A percentile compares a stretch with the other conserved stretches of the same genome.
Conservation (phyloP, 2,797 vertebrate species). For the Enteromius trimaculatus region DNA sequence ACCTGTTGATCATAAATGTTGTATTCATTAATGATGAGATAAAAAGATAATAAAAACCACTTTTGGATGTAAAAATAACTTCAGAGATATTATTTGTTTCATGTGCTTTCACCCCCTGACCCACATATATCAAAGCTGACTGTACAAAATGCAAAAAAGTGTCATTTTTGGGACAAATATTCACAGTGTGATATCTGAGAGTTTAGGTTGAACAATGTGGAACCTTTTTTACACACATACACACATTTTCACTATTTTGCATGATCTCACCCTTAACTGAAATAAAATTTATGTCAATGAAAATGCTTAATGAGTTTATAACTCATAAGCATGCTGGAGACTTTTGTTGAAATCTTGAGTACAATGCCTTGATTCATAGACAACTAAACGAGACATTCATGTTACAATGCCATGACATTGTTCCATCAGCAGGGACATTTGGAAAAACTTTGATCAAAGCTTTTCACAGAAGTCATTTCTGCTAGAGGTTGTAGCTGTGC, state of each 20-base stretch:
- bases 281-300: neutral
- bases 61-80: neutral
- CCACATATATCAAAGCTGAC: neutral
- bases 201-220: neutral
- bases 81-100: neutral
- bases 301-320: neutral
- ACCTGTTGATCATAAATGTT: neutral
- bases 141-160: neutral
- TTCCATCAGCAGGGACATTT: slow-evolving; percentile 70
- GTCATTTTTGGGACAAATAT: neutral
- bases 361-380: slow-evolving; percentile 34
- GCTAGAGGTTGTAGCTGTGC: slow-evolving; percentile 67
- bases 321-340: neutral
- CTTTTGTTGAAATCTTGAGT: neutral
- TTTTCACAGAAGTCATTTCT: slow-evolving; percentile 75
- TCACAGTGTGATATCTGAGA: neutral
- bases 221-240: neutral
- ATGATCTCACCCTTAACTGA: neutral
- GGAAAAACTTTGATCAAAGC: slow-evolving; percentile 76
- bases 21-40: neutral
- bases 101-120: neutral
- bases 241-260: neutral
- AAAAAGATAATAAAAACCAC: neutral
- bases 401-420: slow-evolving; percentile 62
- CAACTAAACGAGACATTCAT: slow-evolving; percentile 16